Percentiles rank a stretch among this genome's conserved stretches.
Conservation (phyloP, 2,113 vertebrate species). For the Epinephelus cyanopodus region DNA sequence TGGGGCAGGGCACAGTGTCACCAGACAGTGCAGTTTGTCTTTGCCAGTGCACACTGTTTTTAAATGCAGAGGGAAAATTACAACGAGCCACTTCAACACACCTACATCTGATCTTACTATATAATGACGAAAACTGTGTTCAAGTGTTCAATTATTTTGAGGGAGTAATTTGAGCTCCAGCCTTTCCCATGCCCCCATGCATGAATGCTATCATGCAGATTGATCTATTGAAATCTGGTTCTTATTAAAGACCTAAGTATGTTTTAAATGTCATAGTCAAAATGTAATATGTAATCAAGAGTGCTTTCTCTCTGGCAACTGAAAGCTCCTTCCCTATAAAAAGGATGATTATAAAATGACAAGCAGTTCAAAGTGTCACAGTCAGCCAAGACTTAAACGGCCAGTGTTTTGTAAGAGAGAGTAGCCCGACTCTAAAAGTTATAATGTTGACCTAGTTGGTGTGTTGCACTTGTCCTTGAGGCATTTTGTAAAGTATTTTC, state of each 20-base stretch:
- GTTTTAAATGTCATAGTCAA: neutral
- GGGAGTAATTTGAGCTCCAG: neutral
- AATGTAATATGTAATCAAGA: slow-evolving; percentile 4
- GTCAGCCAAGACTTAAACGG: neutral
- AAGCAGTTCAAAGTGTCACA: neutral
- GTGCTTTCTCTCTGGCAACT: neutral
- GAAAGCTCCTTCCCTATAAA: neutral
- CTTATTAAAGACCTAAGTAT: neutral
- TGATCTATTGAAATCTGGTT: neutral
- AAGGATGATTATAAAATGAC: neutral
- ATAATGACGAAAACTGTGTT: too few relatives aligned
- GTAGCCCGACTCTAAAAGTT: neutral
- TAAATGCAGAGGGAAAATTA: neutral
- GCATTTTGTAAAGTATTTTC: neutral
- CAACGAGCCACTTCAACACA: too few relatives aligned
- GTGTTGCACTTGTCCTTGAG: neutral
- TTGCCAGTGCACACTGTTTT: neutral
- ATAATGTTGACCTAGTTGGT: neutral
- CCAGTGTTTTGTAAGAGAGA: neutral
- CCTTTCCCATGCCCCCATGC: neutral
- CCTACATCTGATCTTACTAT: too few relatives aligned
- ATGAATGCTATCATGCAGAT: neutral
- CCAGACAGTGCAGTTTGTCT: neutral
- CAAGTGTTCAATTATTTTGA: neutral
- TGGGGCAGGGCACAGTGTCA: neutral